Conservation (phyloP, 1,140 invertebrate genomes). For the Wiebesia pumilae region DNA sequence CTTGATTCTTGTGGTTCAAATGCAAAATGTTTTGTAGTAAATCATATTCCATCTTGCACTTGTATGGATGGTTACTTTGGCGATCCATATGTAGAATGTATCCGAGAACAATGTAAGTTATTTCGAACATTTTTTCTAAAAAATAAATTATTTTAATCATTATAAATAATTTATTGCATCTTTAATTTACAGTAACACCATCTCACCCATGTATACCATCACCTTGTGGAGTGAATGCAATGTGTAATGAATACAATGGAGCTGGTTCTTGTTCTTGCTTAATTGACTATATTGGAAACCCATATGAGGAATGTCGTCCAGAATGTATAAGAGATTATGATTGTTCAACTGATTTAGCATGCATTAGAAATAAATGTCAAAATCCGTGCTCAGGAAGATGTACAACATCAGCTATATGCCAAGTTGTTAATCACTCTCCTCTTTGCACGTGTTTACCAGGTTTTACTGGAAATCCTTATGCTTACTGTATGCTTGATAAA, state of each 20-base stretch:
- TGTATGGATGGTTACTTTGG: slow-evolving; percentile 81
- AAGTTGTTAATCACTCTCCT: slow-evolving; percentile 83
- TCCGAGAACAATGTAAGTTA: slow-evolving; percentile 74
- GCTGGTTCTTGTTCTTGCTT: slow-evolving; percentile 83
- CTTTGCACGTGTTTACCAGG: slow-evolving; percentile 82
- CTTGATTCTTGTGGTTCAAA: slow-evolving; percentile 75
- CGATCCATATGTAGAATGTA: slow-evolving; percentile 84
- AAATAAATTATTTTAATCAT: not conserved
- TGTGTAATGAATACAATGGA: slow-evolving; percentile 80
- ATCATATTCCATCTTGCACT: slow-evolving; percentile 78
- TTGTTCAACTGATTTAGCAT: slow-evolving; percentile 82
- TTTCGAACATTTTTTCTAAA: slow-evolving; percentile 55
- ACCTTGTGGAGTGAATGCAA: slow-evolving; percentile 84
- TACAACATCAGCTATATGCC: slow-evolving; percentile 84
- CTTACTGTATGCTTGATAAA: slow-evolving; percentile 74
- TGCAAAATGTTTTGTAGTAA: slow-evolving; percentile 81
- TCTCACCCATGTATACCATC: slow-evolving; percentile 80
- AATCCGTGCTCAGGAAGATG: slow-evolving; percentile 85
- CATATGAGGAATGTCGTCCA: slow-evolving; percentile 83
- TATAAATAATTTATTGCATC: not conserved
- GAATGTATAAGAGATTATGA: slow-evolving; percentile 83
- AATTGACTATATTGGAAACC: slow-evolving; percentile 84
- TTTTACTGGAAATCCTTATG: slow-evolving; percentile 83
- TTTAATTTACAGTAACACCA: slow-evolving; percentile 26
- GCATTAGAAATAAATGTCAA: slow-evolving; percentile 81